Percentiles rank a stretch among this genome's conserved stretches.
Evolutionary conservation across 2,888 invertebrate genomes (phyloP).

Genomic region (Schizotus pectinicornis): DNA sequence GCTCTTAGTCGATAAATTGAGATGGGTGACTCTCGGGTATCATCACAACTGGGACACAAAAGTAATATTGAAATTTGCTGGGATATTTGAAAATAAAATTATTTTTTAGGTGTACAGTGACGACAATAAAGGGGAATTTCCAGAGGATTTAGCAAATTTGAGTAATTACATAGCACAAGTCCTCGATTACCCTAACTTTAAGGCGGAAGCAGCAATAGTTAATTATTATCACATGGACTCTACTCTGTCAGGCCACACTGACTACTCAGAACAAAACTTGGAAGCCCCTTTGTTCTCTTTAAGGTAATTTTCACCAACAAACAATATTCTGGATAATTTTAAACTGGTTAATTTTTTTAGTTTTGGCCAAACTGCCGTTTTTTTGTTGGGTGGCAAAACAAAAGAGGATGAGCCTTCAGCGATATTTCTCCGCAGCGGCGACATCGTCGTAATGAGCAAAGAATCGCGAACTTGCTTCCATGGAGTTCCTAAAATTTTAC

Average conservation of each 20-base stretch:
- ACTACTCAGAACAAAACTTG: slow-evolving; percentile 88
- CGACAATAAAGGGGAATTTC: slow-evolving; percentile 70
- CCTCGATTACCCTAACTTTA: slow-evolving; percentile 67
- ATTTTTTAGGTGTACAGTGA: slow-evolving; percentile 71
- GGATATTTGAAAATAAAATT: background rate
- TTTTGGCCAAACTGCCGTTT: slow-evolving; percentile 94
- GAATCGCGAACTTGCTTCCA: slow-evolving; percentile 87
- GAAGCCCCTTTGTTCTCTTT: slow-evolving; percentile 90
- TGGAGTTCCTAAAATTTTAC: slow-evolving; percentile 87
- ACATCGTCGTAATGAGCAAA: slow-evolving; percentile 89
- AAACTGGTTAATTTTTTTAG: slow-evolving; percentile 59
- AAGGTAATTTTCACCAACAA: slow-evolving; percentile 63
- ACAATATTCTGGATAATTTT: background rate
- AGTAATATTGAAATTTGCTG: slow-evolving; percentile 63
- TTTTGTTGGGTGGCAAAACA: slow-evolving; percentile 84
- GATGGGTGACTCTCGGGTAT: slow-evolving; percentile 97
- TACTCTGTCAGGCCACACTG: slow-evolving; percentile 91
- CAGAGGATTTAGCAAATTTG: slow-evolving; percentile 72
- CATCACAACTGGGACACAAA: slow-evolving; percentile 99
- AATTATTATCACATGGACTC: slow-evolving; percentile 96
- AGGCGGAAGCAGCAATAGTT: slow-evolving; percentile 92
- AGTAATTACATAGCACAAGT: slow-evolving; percentile 67
- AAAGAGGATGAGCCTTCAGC: slow-evolving; percentile 72
- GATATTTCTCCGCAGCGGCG: slow-evolving; percentile 84
- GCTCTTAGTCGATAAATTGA: slow-evolving; percentile 63